Conservation (phyloP, 2,797 vertebrate genomes). For the Oryzias sinensis region DNA sequence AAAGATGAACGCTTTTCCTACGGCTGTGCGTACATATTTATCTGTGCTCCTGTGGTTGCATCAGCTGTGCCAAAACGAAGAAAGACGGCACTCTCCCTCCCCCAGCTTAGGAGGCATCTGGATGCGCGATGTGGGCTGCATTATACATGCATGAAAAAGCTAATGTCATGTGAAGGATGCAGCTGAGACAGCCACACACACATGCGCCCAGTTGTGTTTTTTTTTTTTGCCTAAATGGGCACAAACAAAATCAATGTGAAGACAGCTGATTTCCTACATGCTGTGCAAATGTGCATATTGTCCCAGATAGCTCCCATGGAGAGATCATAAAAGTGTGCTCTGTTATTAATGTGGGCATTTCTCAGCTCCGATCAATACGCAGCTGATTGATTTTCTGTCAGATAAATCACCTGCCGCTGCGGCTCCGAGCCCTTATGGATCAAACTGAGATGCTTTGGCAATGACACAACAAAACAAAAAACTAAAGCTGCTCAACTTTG, state of each 20-base stretch:
- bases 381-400: constrained; percentile 28
- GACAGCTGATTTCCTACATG: not conserved
- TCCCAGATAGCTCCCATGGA: not conserved
- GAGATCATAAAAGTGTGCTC: not conserved
- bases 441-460: not conserved
- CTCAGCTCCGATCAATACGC: constrained; percentile 34
- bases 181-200: constrained; percentile 46
- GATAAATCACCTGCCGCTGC: constrained; percentile 38
- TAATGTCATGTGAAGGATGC: constrained; percentile 53
- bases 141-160: constrained; percentile 57
- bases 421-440: constrained; percentile 22
- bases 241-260: not conserved
- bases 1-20: no score
- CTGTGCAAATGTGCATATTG: not conserved
- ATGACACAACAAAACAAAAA: not conserved
- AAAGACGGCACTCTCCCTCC: constrained; percentile 13
- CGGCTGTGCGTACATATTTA: no score
- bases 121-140: constrained; percentile 41
- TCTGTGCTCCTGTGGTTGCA: not conserved
- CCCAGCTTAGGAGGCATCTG: constrained; percentile 22
- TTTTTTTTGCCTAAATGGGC: constrained; percentile 1
- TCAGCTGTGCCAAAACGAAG: constrained; percentile 2
- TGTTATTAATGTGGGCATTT: constrained; percentile 13
- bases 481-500: not conserved
- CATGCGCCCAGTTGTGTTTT: not conserved